Conservation (phyloP, 2,113 vertebrate species). For the Phyllostomus hastatus region DNA sequence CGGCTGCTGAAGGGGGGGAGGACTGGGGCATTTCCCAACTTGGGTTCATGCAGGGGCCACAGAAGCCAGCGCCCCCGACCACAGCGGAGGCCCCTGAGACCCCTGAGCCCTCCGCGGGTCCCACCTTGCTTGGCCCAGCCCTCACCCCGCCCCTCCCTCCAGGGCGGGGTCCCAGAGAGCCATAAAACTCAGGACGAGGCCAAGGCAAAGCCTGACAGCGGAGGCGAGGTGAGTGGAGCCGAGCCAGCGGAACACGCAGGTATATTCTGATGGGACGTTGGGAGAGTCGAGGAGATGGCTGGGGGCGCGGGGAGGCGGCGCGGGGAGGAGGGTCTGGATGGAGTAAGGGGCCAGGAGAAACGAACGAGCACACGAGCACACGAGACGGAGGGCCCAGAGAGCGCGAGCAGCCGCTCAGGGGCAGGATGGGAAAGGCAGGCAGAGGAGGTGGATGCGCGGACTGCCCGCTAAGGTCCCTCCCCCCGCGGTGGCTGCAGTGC, state of each 20-base stretch:
- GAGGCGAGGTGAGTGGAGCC: neutral
- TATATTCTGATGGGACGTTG: neutral
- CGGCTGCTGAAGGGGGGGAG: too few relatives aligned
- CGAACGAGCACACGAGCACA: too few relatives aligned
- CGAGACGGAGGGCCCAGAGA: neutral
- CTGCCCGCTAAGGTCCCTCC: too few relatives aligned
- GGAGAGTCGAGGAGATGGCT: fast-evolving
- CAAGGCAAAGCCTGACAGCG: neutral
- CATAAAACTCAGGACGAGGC: constrained; percentile 9
- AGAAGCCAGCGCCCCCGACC: neutral
- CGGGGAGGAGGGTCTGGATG: neutral
- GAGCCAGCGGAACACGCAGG: neutral
- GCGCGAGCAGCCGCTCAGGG: fast-evolving
- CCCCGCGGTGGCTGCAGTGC: fast-evolving
- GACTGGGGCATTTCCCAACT: too few relatives aligned
- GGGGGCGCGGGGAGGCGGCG: neutral
- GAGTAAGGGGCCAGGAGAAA: neutral
- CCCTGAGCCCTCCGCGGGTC: neutral
- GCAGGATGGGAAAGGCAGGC: fast-evolving
- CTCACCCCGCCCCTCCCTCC: constrained; percentile 50
- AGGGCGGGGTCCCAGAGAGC: constrained; percentile 27
- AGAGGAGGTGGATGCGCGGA: neutral
- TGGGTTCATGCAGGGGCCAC: neutral
- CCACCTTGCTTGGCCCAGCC: neutral
- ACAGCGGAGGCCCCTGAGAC: neutral